Conservation (phyloP, 2,797 vertebrate genomes). For the Eleutherodactylus coqui region DNA sequence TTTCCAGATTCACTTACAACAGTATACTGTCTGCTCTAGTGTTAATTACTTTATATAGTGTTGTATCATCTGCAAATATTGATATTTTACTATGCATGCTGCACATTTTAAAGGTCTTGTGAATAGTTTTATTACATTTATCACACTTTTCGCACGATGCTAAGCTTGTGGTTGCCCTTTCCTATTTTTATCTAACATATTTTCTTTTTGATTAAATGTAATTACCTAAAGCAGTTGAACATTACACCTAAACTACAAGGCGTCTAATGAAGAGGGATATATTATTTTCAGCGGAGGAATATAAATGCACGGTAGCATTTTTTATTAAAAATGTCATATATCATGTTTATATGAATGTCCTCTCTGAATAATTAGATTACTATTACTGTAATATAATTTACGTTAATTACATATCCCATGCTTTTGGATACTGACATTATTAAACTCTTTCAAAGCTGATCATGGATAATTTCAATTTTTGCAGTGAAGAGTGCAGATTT, state of each 20-base stretch:
- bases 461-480: slow-evolving; percentile 27
- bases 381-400: slow-evolving; percentile 43
- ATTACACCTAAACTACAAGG: slow-evolving; percentile 5
- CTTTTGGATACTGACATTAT: slow-evolving; percentile 30
- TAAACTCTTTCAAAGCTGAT: slow-evolving; percentile 22
- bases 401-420: slow-evolving; percentile 7
- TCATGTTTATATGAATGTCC: slow-evolving; percentile 49
- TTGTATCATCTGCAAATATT: too few relatives aligned
- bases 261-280: slow-evolving; percentile 19
- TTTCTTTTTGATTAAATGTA: slow-evolving; percentile 25
- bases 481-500: not conserved
- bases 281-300: not conserved
- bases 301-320: slow-evolving; percentile 11
- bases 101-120: not conserved
- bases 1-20: too few relatives aligned
- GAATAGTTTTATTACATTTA: not conserved
- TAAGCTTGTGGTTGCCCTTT: not conserved
- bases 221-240: slow-evolving; percentile 14
- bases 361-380: slow-evolving; percentile 39
- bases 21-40: too few relatives aligned
- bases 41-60: too few relatives aligned
- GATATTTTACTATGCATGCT: slow-evolving; percentile 20
- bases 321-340: slow-evolving; percentile 48
- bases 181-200: slow-evolving; percentile 38
- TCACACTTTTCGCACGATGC: not conserved